Base-by-base conservation (phyloP, 2,797 vertebrate species). In the Serranus cabrilla region DNA sequence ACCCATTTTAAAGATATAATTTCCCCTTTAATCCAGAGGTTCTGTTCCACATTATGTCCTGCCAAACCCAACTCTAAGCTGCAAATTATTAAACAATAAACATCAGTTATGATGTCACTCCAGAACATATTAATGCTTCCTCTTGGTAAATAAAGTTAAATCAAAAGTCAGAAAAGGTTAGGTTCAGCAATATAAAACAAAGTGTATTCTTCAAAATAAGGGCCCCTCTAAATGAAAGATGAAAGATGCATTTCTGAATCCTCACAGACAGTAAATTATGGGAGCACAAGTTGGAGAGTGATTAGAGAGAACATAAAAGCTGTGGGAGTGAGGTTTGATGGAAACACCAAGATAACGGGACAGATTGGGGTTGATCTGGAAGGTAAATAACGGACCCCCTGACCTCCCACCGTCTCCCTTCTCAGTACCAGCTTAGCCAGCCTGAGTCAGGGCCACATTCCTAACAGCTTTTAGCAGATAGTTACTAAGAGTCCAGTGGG, bases 391-490 rank as follows among this genome's bases (percentile, higher is more conserved):
- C 34, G 61, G 69, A 54, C 52, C 52, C 71, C 69, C 89, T 81
- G 66, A 78, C 85, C 81, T 81, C 81, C 68, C 54, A 56, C 50
- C 18, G 31, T 87, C 80, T 78, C 78, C 65, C 61, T 25, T 63
- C 77, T 81, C 84, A 85, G 62, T 45, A 76, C 71, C 84, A 80
- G 85, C 77, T 92, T 81, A 91, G 81, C 85, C 78, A 50, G 80
- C 54, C 63, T 65, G 76, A 86, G 76, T 91, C 85, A 83, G 77
- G 74, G 71, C 70, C 71, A 81, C 93, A 96, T 95, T 96, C 95
- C 92, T 86, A 31, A 77, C 82, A 84, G 91, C 91, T 94, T 95
- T 96, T 95, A 94, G 92, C 95, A 94, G 94, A 93, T 93, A 95
- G 92, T 94, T 95, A 92, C 92, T 85, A 96, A 92, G 90, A 94